Conservation (phyloP, 2,888 invertebrate genomes). For the Agapostemon virescens region DNA sequence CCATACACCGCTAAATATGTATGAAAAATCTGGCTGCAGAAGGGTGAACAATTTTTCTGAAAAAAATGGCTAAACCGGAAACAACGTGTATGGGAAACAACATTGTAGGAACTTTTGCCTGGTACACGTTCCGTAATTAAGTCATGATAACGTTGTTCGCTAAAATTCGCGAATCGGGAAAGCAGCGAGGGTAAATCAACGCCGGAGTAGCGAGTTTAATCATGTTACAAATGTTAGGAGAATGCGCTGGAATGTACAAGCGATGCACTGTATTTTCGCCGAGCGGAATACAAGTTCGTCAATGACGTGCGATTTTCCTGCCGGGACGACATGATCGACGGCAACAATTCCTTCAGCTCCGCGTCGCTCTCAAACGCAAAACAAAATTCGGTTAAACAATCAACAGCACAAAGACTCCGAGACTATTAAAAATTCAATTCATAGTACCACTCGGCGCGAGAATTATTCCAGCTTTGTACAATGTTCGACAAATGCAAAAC, state of each 20-base stretch:
- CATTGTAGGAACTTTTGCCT: not conserved
- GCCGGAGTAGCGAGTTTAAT: not conserved
- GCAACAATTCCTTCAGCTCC: not conserved
- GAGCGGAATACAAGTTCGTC: not conserved
- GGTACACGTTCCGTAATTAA: not conserved
- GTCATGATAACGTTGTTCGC: not conserved
- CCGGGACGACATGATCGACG: not conserved
- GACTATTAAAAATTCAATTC: too few relatives aligned
- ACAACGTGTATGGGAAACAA: not conserved
- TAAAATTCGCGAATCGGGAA: not conserved
- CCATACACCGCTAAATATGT: not conserved
- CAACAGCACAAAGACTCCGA: too few relatives aligned
- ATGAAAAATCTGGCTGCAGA: too few relatives aligned
- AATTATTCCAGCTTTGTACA: too few relatives aligned
- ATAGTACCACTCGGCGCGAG: too few relatives aligned
- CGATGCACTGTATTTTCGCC: not conserved
- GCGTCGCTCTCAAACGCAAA: not conserved
- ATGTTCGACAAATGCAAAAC: too few relatives aligned
- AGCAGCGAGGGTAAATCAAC: not conserved
- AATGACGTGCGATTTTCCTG: not conserved
- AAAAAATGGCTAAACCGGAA: too few relatives aligned
- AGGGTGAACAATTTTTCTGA: too few relatives aligned
- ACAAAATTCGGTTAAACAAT: rapidly evolving
- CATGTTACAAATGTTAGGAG: not conserved
- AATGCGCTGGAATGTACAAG: not conserved